Conservation (phyloP, 2,797 vertebrate genomes). For the Hydrophis major region DNA sequence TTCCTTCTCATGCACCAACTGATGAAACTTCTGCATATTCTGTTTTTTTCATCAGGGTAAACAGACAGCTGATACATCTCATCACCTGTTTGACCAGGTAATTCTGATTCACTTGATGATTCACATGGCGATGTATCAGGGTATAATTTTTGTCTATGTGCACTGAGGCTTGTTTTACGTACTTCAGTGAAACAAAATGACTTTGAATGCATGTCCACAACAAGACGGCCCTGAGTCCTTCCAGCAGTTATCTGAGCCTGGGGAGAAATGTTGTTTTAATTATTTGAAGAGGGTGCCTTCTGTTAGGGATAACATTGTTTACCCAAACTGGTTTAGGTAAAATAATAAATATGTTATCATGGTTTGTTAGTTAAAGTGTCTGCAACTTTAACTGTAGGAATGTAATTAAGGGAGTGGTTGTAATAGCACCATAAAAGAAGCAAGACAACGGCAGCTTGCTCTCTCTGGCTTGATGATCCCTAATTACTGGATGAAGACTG, state of each 20-base stretch:
- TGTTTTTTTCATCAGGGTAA: conserved; percentile 35
- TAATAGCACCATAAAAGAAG: too few species aligned
- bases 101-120: conserved; percentile 40
- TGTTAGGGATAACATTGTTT: too few species aligned
- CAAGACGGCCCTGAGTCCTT: neutral
- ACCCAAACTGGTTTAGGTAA: too few species aligned
- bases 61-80: conserved; percentile 39
- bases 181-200: neutral
- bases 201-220: neutral
- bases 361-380: too few species aligned
- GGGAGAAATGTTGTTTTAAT: neutral
- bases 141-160: neutral
- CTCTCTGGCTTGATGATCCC: too few species aligned
- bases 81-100: conserved; percentile 54
- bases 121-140: neutral
- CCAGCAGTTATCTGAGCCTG: neutral
- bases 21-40: conserved; percentile 46
- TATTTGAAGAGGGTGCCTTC: neutral
- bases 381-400: too few species aligned
- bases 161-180: neutral
- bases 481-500: too few species aligned
- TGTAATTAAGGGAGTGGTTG: too few species aligned
- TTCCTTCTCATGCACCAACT: conserved; percentile 47
- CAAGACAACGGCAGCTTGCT: too few species aligned
- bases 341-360: too few species aligned